Evolutionary conservation across 1,140 invertebrate genomes (phyloP).

Genomic region (Nixonia krombeini): DNA sequence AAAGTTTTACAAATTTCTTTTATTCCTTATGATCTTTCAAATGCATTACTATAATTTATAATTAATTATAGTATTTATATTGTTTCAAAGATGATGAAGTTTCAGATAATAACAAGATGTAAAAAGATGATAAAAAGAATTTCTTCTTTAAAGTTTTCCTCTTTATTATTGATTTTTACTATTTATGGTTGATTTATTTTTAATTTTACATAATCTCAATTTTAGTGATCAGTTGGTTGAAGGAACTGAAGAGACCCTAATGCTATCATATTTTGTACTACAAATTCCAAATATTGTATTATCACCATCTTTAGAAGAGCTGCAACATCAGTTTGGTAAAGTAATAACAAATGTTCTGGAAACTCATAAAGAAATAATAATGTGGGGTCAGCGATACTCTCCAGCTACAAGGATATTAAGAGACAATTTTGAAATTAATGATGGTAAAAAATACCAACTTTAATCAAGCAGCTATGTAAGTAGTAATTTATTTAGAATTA

Average conservation of each 20-base stretch:
- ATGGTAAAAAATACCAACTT: conserved; percentile 22
- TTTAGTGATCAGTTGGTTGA: conserved; percentile 62
- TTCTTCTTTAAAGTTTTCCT: too few relatives aligned
- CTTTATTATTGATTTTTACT: too few relatives aligned
- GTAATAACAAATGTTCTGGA: conserved; percentile 77
- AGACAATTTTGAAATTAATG: conserved; percentile 25
- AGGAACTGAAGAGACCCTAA: conserved; percentile 70
- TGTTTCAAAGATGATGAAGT: too few relatives aligned
- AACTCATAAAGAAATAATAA: conserved; percentile 76
- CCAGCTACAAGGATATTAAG: background rate
- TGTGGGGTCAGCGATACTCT: conserved; percentile 77
- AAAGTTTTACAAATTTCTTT: background rate
- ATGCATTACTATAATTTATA: too few relatives aligned
- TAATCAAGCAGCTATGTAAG: too few relatives aligned
- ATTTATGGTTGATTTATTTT: too few relatives aligned
- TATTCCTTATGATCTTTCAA: too few relatives aligned
- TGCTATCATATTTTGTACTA: conserved; percentile 75
- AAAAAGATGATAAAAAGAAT: too few relatives aligned
- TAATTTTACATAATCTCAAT: too few relatives aligned
- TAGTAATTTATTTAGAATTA: too few relatives aligned
- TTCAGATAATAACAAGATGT: too few relatives aligned
- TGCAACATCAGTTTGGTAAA: conserved; percentile 80
- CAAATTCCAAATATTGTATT: conserved; percentile 76
- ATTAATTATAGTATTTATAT: too few relatives aligned
- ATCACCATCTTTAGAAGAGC: conserved; percentile 78